Evolutionary conservation across 2,888 invertebrate genomes (phyloP).

Genomic region (Scaptomyza cyrtandrae): DNA sequence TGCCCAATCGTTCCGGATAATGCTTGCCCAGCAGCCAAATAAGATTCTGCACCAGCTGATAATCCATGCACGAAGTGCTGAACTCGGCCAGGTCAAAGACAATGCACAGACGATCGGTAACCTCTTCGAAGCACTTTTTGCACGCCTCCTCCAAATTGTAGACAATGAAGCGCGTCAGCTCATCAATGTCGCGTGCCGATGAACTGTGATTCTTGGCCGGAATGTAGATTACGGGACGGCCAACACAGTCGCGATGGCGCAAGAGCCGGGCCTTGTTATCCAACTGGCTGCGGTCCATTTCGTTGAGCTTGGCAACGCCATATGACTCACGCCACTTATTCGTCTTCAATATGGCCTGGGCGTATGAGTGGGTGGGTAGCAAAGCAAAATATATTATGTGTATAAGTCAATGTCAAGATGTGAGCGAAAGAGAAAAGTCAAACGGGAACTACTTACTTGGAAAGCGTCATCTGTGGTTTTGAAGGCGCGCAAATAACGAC

Average conservation of each 20-base stretch:
- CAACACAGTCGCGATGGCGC: conserved; percentile 89
- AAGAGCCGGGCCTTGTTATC: conserved; percentile 89
- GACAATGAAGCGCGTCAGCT: conserved; percentile 91
- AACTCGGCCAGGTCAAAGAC: conserved; percentile 91
- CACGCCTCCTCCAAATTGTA: conserved; percentile 89
- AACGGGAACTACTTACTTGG: conserved; percentile 86
- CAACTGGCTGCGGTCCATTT: conserved; percentile 86
- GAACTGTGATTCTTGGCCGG: conserved; percentile 90
- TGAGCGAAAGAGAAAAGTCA: conserved; percentile 22
- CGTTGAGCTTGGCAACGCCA: conserved; percentile 87
- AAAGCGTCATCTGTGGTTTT: conserved; percentile 90
- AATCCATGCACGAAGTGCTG: conserved; percentile 91
- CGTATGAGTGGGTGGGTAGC: conserved; percentile 6
- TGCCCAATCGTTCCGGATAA: conserved; percentile 91
- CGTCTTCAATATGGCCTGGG: conserved; percentile 90
- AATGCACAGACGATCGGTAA: conserved; percentile 91
- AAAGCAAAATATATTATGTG: conserved; percentile 5
- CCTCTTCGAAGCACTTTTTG: conserved; percentile 91
- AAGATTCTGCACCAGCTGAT: conserved; percentile 91
- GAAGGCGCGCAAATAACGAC: conserved; percentile 90
- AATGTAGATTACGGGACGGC: conserved; percentile 91
- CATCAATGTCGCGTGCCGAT: conserved; percentile 90
- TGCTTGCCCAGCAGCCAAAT: conserved; percentile 91
- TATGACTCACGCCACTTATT: conserved; percentile 92
- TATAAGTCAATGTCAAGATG: conserved; percentile 55